Evolutionary conservation across 2,888 invertebrate genomes (phyloP).

Genomic region (Adineta ricciae): DNA sequence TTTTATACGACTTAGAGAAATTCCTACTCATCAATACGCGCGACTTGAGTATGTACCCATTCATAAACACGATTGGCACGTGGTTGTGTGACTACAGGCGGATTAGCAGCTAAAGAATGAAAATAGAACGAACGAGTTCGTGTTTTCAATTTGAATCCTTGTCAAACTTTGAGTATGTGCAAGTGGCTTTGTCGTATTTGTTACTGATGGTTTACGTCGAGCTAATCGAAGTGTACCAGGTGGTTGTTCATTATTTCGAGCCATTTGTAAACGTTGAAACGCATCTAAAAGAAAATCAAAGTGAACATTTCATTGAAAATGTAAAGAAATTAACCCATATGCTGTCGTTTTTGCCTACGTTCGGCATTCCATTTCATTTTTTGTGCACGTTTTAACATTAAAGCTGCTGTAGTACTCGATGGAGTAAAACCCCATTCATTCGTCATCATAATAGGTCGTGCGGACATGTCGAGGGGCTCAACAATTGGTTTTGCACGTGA

Average conservation of each 20-base stretch:
- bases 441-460: not conserved
- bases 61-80: not conserved
- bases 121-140: not conserved
- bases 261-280: not conserved
- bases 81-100: not conserved
- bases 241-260: not conserved
- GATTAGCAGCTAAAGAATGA: not conserved
- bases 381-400: conserved; percentile 17
- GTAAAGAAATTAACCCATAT: not conserved
- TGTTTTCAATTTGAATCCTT: not conserved
- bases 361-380: conserved; percentile 1
- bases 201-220: not conserved
- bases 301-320: not conserved
- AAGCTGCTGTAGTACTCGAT: not conserved
- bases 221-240: not conserved
- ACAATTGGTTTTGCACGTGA: not conserved
- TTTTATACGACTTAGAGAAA: not conserved
- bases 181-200: not conserved
- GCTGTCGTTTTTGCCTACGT: conserved; percentile 11
- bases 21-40: not conserved
- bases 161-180: not conserved
- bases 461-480: not conserved
- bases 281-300: not conserved
- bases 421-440: conserved; percentile 10
- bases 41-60: conserved; percentile 17